Evolutionary conservation across 1,140 invertebrate genomes (phyloP).

Genomic region (Macrostomum lignano): DNA sequence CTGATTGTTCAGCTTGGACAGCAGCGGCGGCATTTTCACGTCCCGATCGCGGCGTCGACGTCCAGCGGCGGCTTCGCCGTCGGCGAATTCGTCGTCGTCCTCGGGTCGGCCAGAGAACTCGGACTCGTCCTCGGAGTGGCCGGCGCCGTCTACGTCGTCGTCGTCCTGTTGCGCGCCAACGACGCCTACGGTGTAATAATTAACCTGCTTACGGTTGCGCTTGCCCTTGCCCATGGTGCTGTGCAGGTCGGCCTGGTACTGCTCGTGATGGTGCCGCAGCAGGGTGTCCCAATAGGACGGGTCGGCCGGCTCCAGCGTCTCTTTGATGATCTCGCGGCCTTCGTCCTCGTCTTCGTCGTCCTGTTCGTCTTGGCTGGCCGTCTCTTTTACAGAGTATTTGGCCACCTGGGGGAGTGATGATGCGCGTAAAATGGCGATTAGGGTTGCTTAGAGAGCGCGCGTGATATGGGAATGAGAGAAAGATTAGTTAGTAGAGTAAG

Average conservation of each 20-base stretch:
- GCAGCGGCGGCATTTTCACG: conserved; percentile 66
- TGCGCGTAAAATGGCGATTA: too few species aligned
- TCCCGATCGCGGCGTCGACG: conserved; percentile 29
- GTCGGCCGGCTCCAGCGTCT: conserved; percentile 91
- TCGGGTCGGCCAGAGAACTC: too few species aligned
- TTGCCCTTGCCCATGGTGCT: conserved; percentile 32
- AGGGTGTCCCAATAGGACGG: conserved; percentile 98
- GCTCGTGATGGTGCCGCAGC: conserved; percentile 88
- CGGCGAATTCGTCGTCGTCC: conserved; percentile 78
- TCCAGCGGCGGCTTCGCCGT: conserved; percentile 46
- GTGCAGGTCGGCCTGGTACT: conserved; percentile 86
- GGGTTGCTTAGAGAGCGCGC: too few species aligned
- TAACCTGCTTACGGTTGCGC: conserved; percentile 21
- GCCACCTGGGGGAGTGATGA: too few species aligned
- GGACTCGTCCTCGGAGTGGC: conserved; percentile 4
- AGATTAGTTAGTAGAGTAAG: too few species aligned
- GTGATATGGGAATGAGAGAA: too few species aligned
- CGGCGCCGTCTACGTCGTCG: conserved; percentile 5
- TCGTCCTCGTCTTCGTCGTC: conserved; percentile 45
- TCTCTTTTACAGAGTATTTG: too few species aligned
- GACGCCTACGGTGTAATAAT: conserved; percentile 4
- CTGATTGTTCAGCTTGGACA: conserved; percentile 80
- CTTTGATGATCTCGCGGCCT: conserved; percentile 87
- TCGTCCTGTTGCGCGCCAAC: conserved; percentile 7
- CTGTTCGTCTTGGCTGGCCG: conserved; percentile 11